Conservation (phyloP, 2,888 invertebrate species). For the Mythimna impura region DNA sequence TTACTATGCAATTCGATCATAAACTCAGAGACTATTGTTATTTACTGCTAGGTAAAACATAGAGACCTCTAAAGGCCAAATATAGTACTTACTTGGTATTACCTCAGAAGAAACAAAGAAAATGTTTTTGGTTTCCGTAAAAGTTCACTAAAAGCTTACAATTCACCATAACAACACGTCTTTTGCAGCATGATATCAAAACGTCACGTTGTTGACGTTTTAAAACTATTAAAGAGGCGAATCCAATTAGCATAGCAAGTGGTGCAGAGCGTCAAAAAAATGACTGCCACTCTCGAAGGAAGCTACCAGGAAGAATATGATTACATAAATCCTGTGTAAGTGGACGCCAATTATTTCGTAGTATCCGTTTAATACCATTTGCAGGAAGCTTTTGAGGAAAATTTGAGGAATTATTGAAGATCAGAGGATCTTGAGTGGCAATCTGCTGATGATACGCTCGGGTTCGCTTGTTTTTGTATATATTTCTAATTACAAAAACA, state of each 20-base stretch:
- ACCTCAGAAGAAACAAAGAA: not conserved
- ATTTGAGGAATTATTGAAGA: constrained; percentile 39
- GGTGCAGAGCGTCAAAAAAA: constrained; percentile 67
- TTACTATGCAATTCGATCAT: no score
- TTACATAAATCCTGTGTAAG: constrained; percentile 66
- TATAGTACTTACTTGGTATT: not conserved
- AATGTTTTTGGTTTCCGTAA: not conserved
- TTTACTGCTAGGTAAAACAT: no score
- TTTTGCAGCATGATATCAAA: constrained; percentile 10
- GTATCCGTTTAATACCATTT: constrained; percentile 58
- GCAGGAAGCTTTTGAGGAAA: constrained; percentile 29
- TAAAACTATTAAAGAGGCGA: constrained; percentile 71
- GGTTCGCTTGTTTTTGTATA: constrained; percentile 21
- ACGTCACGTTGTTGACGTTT: constrained; percentile 71
- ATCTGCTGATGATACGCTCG: constrained; percentile 10
- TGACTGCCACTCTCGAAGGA: constrained; percentile 57
- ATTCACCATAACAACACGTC: not conserved
- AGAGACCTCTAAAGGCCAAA: not conserved
- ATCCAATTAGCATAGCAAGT: constrained; percentile 76
- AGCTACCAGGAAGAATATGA: constrained; percentile 60
- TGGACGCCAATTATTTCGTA: constrained; percentile 61
- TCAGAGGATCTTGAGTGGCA: constrained; percentile 25
- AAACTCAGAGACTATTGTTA: no score
- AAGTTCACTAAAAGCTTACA: not conserved
- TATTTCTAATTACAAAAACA: no score